Evolutionary conservation across 2,797 vertebrate genomes (phyloP).

Genomic region (Strix occidentalis): DNA sequence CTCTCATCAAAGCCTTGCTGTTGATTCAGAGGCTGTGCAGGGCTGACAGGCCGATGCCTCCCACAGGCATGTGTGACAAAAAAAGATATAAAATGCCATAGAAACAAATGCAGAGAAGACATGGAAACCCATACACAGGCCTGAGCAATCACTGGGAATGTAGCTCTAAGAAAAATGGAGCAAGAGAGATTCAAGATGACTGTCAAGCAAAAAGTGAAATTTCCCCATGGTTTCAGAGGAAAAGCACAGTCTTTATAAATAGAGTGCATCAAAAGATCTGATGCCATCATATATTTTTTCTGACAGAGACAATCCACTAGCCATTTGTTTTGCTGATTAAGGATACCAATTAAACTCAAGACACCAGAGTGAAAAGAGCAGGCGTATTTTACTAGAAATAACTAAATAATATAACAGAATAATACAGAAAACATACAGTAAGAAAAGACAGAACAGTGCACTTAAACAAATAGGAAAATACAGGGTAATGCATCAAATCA

Average conservation of each 20-base stretch:
- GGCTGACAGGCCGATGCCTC: too few relatives aligned
- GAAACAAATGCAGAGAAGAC: not conserved
- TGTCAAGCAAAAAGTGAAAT: not conserved
- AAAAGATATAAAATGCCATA: not conserved
- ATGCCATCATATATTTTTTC: not conserved
- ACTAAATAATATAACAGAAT: too few relatives aligned
- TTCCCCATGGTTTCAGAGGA: not conserved
- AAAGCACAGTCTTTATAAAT: not conserved
- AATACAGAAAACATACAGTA: too few relatives aligned
- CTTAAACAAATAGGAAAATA: too few relatives aligned
- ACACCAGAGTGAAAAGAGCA: too few relatives aligned
- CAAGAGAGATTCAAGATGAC: not conserved
- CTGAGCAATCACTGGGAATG: not conserved
- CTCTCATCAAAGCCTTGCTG: too few relatives aligned
- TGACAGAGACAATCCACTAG: not conserved
- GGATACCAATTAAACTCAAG: too few relatives aligned
- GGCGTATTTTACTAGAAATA: too few relatives aligned
- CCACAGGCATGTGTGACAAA: not conserved
- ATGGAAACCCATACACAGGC: not conserved
- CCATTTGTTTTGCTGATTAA: too few relatives aligned
- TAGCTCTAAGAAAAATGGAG: not conserved
- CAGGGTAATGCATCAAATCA: too few relatives aligned
- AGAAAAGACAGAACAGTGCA: too few relatives aligned
- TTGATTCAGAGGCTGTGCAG: too few relatives aligned
- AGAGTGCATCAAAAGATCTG: not conserved